Evolutionary conservation across 2,797 vertebrate species (phyloP).

Genomic region (Schizothorax lantsangensis): DNA sequence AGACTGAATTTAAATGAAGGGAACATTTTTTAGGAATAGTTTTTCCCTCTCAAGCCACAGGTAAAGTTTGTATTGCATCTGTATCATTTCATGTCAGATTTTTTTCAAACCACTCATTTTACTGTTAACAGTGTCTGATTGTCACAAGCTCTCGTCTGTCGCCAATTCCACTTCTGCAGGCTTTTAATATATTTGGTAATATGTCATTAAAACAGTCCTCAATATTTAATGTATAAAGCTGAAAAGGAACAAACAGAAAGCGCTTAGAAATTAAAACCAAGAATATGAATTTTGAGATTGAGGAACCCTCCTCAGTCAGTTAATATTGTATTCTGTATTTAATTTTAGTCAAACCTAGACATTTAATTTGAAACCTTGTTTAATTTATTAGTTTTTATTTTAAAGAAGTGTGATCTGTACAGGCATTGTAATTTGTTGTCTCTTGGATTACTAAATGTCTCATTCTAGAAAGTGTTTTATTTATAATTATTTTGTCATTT

Average conservation of each 20-base stretch:
- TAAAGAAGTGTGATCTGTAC: background rate
- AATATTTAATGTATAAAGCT: background rate
- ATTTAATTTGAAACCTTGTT: background rate
- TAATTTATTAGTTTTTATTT: background rate
- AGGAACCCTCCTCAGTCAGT: background rate
- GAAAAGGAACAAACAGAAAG: background rate
- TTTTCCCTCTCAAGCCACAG: background rate
- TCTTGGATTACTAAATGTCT: constrained; percentile 34
- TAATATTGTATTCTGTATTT: constrained; percentile 39
- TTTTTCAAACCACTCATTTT: background rate
- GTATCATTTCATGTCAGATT: background rate
- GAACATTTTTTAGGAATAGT: constrained; percentile 14
- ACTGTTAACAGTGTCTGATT: background rate
- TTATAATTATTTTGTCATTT: constrained; percentile 36
- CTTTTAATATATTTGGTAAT: constrained; percentile 7
- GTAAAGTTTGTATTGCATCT: background rate
- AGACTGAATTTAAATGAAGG: constrained; percentile 31
- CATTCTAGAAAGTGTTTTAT: constrained; percentile 16
- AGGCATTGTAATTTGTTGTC: background rate
- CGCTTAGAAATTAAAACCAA: background rate
- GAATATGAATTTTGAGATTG: background rate
- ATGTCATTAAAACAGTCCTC: too few relatives aligned
- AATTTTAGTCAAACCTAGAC: constrained; percentile 14
- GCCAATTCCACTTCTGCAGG: background rate
- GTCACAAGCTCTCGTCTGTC: background rate